Conservation (phyloP, 2,797 vertebrate genomes). For the Eupleurogrammus muticus region DNA sequence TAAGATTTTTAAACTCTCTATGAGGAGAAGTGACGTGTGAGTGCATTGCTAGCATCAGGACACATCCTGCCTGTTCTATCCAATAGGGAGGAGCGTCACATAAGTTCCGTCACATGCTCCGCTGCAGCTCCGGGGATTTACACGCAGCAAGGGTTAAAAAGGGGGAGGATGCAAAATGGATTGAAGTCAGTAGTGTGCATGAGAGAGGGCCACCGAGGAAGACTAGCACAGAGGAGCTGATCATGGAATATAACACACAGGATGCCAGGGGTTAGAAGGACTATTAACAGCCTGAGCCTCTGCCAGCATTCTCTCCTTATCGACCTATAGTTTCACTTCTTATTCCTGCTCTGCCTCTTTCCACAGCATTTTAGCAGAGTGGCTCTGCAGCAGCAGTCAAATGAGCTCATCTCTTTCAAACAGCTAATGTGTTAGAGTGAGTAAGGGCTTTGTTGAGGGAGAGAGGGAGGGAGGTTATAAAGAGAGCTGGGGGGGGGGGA, state of each 20-base stretch:
- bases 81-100: slow-evolving; percentile 47
- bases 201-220: slow-evolving; percentile 37
- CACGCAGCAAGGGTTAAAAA: slow-evolving; percentile 68
- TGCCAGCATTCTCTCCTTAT: slow-evolving; percentile 8
- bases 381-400: slow-evolving; percentile 34
- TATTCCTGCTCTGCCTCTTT: slow-evolving; percentile 9
- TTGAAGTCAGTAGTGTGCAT: slow-evolving; percentile 54
- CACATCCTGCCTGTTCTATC: slow-evolving; percentile 9
- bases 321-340: slow-evolving; percentile 9
- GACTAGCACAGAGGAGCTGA: slow-evolving; percentile 27
- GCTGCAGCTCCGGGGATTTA: slow-evolving; percentile 34
- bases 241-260: slow-evolving; percentile 3
- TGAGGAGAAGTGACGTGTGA: slow-evolving; percentile 12
- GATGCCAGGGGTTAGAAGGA: slow-evolving; percentile 38
- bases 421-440: slow-evolving; percentile 30
- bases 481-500: slow-evolving; percentile 10
- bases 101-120: slow-evolving; percentile 42
- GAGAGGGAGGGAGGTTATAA: slow-evolving; percentile 1
- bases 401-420: slow-evolving; percentile 44
- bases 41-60: slow-evolving; percentile 31
- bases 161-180: slow-evolving; percentile 61
- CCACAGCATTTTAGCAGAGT: slow-evolving; percentile 12
- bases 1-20: background rate
- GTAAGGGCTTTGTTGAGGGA: slow-evolving; percentile 45
- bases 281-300: background rate